Base-by-base conservation (phyloP, 2,797 vertebrate species). In the Scyliorhinus canicula region DNA sequence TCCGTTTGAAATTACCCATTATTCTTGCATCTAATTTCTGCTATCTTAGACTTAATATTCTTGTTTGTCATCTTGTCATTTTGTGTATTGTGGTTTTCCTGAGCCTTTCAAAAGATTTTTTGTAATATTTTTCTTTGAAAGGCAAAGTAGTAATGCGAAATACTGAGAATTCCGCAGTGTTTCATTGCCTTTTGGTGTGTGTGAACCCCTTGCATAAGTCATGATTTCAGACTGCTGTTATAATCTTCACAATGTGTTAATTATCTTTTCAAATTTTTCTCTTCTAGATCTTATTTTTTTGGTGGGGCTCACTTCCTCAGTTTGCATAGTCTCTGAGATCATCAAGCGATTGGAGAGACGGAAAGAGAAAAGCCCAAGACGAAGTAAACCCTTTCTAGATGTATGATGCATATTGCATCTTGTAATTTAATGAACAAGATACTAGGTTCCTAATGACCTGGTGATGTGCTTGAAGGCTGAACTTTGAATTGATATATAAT, bases 371-470 rank as follows among this genome's bases (percentile, higher is more conserved):
- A 96, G 95, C 31, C 96, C 97, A 95, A 98, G 97, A 88, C 96
- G 96, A 16, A 16, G 85, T 0, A 97, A 97, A 52, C 97, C 96
- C 95, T 99, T 99, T 97, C 98, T 99, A 44, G 98, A 99, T 95
- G 99, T 99, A 98, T 99, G 98, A 99, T 98, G 97, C 97, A 97
- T 96, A 97, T 97, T 98, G 98, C 97, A 97, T 97, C 97, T 96
- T 96, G 8, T 47, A 71, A 71, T 97, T 95, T 96, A 96, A 96
- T 97, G 96, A 97, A 95, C 96, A 95, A 96, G 96, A 96, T 96
- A 96, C 96, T 95, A 95, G 96, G 97, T 97, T 96, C 96, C 96
- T 69, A 93, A 47, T 69, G 47, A 96, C 96, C 96, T 96, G 95
- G 96, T 96, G 95, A 95, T 96, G 96, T 50, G 40, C 31, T 96